Evolutionary conservation across 2,113 vertebrate genomes (phyloP), one percentile per base, ranked within the genome.

Genomic region (Elgaria multicarinata): DNA sequence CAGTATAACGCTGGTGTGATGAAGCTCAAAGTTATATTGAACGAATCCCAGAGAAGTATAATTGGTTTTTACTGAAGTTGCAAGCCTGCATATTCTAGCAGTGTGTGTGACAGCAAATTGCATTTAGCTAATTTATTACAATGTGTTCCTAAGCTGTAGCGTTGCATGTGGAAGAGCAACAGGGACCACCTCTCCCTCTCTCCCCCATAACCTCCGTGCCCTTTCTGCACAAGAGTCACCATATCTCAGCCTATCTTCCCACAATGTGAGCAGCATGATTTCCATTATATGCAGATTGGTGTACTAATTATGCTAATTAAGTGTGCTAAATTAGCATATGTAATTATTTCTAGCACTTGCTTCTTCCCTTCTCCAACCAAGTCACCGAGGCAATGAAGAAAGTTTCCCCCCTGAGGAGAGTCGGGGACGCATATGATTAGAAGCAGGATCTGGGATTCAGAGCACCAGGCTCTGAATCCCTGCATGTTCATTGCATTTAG

Each of bases 241-340:
- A 26, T 18, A 76, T 39, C 71, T 46, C 71, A 83, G 53, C 87
- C 75, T 20, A 3, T 2, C 86, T 87, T 36, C 44, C 76, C 80
- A n/a, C 87, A 66, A 50, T 1, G 31, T 36, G 36, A 75, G 53
- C 87, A 74, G 79, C 71, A 44, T 64, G 80, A 50, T 83, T 82
- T 83, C 33, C 71, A 89, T 89, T 83, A 26, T 76, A 76, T 89
- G 87, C 80, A 83, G 76, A 89, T 83, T 31, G 12, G 2, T 64
- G 42, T 6, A 18, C 69, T 75, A 46, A 82, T 89, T 89, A 76
- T 89, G 87, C 80, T 89, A 89, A 89, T 89, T 76, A 89, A 76
- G 39, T 83, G 71, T 6, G 33, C 69, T 66, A 76, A 75, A 89
- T 89, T 89, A 83, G 71, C 87, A 89, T 64, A 66, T 28, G 13